Percentiles rank a stretch among this genome's conserved stretches.
These are phyloP conservation scores for Apodemia zela DNA, from an alignment of 2,888 invertebrate species.

Conservation along the genomic window DNA sequence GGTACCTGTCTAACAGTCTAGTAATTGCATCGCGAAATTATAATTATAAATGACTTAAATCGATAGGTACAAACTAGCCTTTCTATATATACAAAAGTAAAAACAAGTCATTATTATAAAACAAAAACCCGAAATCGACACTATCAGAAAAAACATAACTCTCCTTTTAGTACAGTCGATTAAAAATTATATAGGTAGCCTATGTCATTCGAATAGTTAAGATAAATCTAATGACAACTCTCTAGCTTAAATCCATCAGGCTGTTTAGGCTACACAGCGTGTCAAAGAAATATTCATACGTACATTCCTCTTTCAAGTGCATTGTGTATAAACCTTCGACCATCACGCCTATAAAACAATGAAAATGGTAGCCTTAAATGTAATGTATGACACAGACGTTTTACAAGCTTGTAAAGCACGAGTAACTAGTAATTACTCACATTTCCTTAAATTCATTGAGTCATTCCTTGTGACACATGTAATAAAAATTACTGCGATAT, in stretches of 20 bases:
- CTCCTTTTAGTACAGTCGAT: too few species aligned
- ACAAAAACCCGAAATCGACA: too few species aligned
- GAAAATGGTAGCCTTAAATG: neutral
- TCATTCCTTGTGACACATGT: slow-evolving; percentile 12
- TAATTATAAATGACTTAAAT: too few species aligned
- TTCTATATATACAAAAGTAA: too few species aligned
- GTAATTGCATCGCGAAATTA: too few species aligned
- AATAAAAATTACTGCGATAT: slow-evolving; percentile 7
- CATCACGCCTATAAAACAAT: neutral
- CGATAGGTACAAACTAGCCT: too few species aligned
- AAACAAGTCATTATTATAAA: too few species aligned
- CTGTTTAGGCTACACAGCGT: neutral
- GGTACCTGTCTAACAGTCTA: too few species aligned
- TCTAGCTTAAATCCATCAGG: neutral
- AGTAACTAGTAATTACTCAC: slow-evolving; percentile 12
- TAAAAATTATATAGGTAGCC: neutral
- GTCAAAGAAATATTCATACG: neutral
- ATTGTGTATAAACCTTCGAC: neutral
- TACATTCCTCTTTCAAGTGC: too few species aligned
- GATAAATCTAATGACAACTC: too few species aligned
- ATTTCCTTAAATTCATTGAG: slow-evolving; percentile 15
- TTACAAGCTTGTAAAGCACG: neutral
- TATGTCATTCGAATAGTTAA: neutral
- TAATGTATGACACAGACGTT: slow-evolving; percentile 9
- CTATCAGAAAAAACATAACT: too few species aligned